Percentiles rank a stretch among this genome's conserved stretches.
phyloP scores from a whole-genome alignment of 2,797 vertebrate genomes.

The Danio jaintianensis region DNA sequence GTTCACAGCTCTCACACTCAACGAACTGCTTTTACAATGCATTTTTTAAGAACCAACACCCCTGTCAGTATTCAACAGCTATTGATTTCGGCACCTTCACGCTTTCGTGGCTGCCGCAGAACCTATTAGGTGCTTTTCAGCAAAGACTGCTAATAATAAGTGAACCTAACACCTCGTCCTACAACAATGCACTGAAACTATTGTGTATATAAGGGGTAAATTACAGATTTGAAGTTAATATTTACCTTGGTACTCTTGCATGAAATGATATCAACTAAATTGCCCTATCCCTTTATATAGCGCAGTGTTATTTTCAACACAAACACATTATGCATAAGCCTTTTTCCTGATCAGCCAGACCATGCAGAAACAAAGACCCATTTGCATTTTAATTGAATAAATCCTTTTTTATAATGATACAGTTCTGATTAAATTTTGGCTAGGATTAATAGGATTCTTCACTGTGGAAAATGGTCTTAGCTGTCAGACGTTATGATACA shows the following conservation, averaged over 20 bases:
- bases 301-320: conserved; percentile 38
- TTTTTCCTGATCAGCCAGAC: conserved; percentile 25
- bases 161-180: conserved; percentile 24
- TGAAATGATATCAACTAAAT: conserved; percentile 73
- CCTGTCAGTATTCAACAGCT: conserved; percentile 48
- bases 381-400: conserved; percentile 58
- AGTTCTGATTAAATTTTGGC: conserved; percentile 35
- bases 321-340: conserved; percentile 31
- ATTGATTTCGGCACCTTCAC: conserved; percentile 11
- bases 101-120: conserved; percentile 7
- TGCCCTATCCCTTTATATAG: conserved; percentile 68
- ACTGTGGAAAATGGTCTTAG: neutral
- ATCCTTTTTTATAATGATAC: conserved; percentile 39
- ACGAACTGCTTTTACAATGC: conserved; percentile 26
- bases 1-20: conserved; percentile 46
- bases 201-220: neutral
- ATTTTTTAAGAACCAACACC: conserved; percentile 1
- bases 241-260: conserved; percentile 19
- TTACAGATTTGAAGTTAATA: conserved; percentile 10
- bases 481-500: neutral
- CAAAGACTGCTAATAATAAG: conserved; percentile 11
- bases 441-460: conserved; percentile 33
- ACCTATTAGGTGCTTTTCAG: conserved; percentile 23
- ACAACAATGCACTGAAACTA: neutral
- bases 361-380: conserved; percentile 37